Evolutionary conservation across 1,140 invertebrate species (phyloP), one percentile per base, ranked within the genome.

Genomic region (Drosophila tropicalis): DNA sequence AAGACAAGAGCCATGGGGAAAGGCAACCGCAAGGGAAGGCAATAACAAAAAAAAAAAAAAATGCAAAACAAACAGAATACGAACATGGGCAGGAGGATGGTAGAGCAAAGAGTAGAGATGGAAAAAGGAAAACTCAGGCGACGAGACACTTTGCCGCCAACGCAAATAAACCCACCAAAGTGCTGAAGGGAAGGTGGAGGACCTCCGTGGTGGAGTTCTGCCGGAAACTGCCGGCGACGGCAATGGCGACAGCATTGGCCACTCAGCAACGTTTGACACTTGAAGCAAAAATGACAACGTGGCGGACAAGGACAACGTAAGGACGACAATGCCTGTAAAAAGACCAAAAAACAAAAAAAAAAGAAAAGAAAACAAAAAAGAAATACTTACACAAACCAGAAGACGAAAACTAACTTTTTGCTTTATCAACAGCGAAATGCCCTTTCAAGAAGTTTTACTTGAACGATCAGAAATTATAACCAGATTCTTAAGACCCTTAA

Each of bases 111-210:
- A 51, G 44, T 15, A 51, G 5, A 22, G 17, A 51, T 9, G 44
- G 17, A 51, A 51, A 51, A 51, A 51, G 44, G 44, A 51, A 51
- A 65, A 56, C 36, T 19, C 67, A 67, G 72, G 82, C 84, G 84
- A 89, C 83, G 84, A 89, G 84, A 90, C 84, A 89, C 84, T 90
- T 89, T 89, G 84, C 80, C 84, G 85, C 84, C 84, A 89, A 89
- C 73, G 81, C 81, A 89, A 89, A 90, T 75, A 90, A 75, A 79
- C 70, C 82, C 79, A 67, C 17, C 75, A 81, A 78, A 67, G 54
- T 79, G 66, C 19, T 56, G 57, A 7, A 40, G n/a, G 32, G 22
- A 25, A 32, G 34, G 32, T 10, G 47, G 12, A 22, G n/a, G 61
- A 63, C 19, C 44, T 1, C 2, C 1, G 36, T 13, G n/a, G 25